phyloP scores from a whole-genome alignment of 1,140 invertebrate genomes.

The Drosophila athabasca region DNA sequence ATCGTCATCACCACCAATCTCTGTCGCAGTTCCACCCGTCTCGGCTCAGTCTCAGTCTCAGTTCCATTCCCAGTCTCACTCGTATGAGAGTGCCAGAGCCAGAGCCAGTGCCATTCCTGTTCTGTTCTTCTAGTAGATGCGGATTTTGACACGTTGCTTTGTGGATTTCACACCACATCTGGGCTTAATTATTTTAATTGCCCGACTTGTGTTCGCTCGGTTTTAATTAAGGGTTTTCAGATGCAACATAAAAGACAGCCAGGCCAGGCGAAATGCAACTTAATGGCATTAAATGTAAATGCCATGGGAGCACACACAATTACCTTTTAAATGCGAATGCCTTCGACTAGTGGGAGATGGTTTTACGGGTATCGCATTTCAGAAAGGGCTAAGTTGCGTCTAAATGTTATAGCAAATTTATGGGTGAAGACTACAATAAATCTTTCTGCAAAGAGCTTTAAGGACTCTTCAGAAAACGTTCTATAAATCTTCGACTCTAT shows the following conservation, averaged over 20 bases:
- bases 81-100: not conserved
- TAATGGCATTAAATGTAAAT: constrained; percentile 47
- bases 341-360: not conserved
- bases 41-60: not conserved
- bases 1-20: constrained; percentile 37
- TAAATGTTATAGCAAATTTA: no score
- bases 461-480: no score
- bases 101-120: not conserved
- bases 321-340: constrained; percentile 18
- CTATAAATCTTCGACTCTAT: no score
- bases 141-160: constrained; percentile 71
- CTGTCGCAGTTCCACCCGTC: constrained; percentile 4
- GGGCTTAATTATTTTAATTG: constrained; percentile 76
- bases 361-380: no score
- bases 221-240: constrained; percentile 59
- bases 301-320: constrained; percentile 16
- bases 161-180: constrained; percentile 74
- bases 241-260: constrained; percentile 38
- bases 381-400: no score
- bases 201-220: constrained; percentile 46
- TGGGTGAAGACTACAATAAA: no score
- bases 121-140: constrained; percentile 11
- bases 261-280: constrained; percentile 5
- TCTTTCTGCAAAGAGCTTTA: no score
- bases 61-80: constrained; percentile 31